These are phyloP conservation scores for Xanthorhoe designata DNA, from an alignment of 2,888 invertebrate species.

Conservation along the genomic window DNA sequence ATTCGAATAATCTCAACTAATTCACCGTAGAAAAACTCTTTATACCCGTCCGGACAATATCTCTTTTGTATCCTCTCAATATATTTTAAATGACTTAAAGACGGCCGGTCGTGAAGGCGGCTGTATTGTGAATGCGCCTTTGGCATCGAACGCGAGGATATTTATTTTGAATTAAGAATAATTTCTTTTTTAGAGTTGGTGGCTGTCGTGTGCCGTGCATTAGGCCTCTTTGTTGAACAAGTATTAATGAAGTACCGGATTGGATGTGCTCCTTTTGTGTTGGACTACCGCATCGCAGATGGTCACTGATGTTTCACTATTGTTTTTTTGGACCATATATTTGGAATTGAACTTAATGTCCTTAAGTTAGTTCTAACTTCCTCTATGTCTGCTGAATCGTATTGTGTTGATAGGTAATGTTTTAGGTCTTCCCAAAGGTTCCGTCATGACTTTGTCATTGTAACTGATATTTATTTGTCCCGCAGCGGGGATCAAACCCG, in stretches of 20 bases:
- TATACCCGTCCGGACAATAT: constrained; percentile 77
- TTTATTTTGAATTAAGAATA: constrained; percentile 76
- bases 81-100: constrained; percentile 82
- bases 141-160: constrained; percentile 39
- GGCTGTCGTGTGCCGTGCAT: constrained; percentile 82
- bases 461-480: too few species aligned
- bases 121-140: constrained; percentile 78
- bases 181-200: constrained; percentile 80
- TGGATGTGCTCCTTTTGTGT: constrained; percentile 15
- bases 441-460: too few species aligned
- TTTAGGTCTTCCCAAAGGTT: too few species aligned
- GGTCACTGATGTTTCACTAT: constrained; percentile 13
- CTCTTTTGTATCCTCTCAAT: constrained; percentile 76
- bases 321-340: neutral
- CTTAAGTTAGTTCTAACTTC: too few species aligned
- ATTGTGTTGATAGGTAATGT: too few species aligned
- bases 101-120: constrained; percentile 67
- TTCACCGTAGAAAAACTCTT: constrained; percentile 81
- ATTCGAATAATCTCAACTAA: constrained; percentile 82
- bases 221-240: constrained; percentile 76
- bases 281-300: constrained; percentile 33
- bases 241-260: constrained; percentile 70
- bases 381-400: too few species aligned
- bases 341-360: too few species aligned
- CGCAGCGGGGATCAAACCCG: too few species aligned